Evolutionary conservation across 2,113 vertebrate species (phyloP), one percentile per base, ranked within the genome.

Genomic region (Agapornis roseicollis): DNA sequence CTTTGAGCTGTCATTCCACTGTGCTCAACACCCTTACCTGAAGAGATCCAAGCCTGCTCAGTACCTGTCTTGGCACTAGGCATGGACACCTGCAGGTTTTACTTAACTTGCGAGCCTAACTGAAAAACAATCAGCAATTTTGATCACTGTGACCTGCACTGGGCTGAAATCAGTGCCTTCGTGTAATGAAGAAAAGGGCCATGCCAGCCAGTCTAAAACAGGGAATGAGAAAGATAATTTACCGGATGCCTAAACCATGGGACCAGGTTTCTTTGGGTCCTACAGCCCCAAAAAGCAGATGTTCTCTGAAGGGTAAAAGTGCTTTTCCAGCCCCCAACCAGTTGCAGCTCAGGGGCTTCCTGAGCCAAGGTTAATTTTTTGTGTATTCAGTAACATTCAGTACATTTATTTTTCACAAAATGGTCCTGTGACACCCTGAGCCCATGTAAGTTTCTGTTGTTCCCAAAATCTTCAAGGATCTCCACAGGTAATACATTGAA

Each of bases 101-200:
- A 60, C 17, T 47, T 60, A 56, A 68, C n/a, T 22, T 0, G 0
- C 35, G 19, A 22, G 16, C 0, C 0, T 10, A 9, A 11, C 41
- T 17, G 5, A 28, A 70, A 41, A 24, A 13, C 33, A 8, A 31
- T 33, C 55, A 33, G 27, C 3, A 2, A 3, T 68, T 82, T 15
- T 68, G 52, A 56, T 46, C 17, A 16, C 9, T 13, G 2, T 20
- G 70, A 56, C 70, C 39, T 31, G 19, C 13, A 13, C 0, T 22
- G 23, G 31, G 41, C 35, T 31, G 29, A 33, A 74, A 50, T 39
- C 64, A 73, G 76, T 41, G 79, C 52, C 15, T 31, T 68, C 13
- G 19, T 52, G 35, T 15, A 44, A 77, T 9, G 63, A 82, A 47
- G 52, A 39, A 80, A 72, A 13, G 68, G 20, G 37, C 33, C 18